phyloP scores from a whole-genome alignment of 1,140 invertebrate species.

The Oncopodura yosiiana region DNA sequence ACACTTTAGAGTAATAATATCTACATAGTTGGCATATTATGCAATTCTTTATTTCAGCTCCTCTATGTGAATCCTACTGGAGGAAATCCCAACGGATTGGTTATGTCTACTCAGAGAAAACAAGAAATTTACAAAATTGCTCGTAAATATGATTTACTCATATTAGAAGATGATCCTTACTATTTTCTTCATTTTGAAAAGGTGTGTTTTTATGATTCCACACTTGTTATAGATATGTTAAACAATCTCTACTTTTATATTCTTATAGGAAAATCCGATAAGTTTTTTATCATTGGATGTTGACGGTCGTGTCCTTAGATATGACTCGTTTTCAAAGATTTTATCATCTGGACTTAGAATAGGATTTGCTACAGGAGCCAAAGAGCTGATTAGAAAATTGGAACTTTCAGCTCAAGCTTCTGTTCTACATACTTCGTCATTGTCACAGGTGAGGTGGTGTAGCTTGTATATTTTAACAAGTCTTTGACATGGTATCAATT shows the following conservation, averaged over 20 bases:
- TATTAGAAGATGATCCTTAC: slow-evolving; percentile 73
- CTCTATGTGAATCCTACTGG: slow-evolving; percentile 54
- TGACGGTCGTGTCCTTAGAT: slow-evolving; percentile 62
- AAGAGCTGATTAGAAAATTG: slow-evolving; percentile 49
- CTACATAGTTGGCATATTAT: neutral
- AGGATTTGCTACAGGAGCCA: slow-evolving; percentile 60
- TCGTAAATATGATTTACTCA: slow-evolving; percentile 62
- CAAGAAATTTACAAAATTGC: slow-evolving; percentile 62
- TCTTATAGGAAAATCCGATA: slow-evolving; percentile 46
- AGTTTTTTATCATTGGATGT: slow-evolving; percentile 64
- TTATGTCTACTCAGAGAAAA: slow-evolving; percentile 54
- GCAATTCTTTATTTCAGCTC: slow-evolving; percentile 39
- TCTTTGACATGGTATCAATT: no score
- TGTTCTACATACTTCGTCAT: slow-evolving; percentile 57
- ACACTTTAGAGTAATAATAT: no score
- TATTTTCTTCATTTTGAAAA: slow-evolving; percentile 60
- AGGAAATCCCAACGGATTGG: slow-evolving; percentile 59
- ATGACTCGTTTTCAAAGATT: slow-evolving; percentile 73
- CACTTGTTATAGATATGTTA: neutral
- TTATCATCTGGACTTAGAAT: slow-evolving; percentile 59
- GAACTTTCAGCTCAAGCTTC: slow-evolving; percentile 63
- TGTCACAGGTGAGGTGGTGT: slow-evolving; percentile 54
- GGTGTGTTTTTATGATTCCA: slow-evolving; percentile 31
- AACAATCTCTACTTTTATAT: slow-evolving; percentile 1
- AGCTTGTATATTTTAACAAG: no score